Evolutionary conservation across 2,797 vertebrate genomes (phyloP).

Genomic region (Xenopus petersii): DNA sequence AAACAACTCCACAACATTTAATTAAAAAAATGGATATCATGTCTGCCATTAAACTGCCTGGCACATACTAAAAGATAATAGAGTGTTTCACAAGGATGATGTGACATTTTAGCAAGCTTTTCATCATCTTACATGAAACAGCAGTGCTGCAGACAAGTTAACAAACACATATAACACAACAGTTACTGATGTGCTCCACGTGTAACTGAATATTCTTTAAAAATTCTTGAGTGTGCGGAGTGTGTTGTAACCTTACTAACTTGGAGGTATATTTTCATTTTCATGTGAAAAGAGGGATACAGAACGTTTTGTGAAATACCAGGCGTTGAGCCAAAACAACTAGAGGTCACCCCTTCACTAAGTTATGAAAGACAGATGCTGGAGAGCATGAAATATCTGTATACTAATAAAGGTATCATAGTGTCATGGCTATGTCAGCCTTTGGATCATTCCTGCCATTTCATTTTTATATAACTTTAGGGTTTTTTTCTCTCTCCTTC

Average conservation of each 20-base stretch:
- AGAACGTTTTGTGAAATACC: slow-evolving; percentile 21
- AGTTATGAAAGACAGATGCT: slow-evolving; percentile 32
- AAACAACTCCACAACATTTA: too few relatives aligned
- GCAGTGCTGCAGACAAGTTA: slow-evolving; percentile 3
- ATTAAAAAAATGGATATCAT: too few relatives aligned
- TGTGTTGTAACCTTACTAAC: not conserved
- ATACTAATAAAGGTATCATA: slow-evolving; percentile 26
- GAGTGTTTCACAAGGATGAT: too few relatives aligned
- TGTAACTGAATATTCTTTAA: slow-evolving; percentile 14
- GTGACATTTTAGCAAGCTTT: too few relatives aligned
- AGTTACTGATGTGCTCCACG: not conserved
- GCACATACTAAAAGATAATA: too few relatives aligned
- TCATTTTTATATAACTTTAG: slow-evolving; percentile 13
- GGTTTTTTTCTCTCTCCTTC: not conserved
- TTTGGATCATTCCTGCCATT: slow-evolving; percentile 13
- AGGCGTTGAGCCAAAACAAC: slow-evolving; percentile 28
- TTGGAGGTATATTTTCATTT: slow-evolving; percentile 15
- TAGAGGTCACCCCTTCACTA: slow-evolving; percentile 26
- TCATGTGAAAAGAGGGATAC: slow-evolving; percentile 17
- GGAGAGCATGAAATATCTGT: slow-evolving; percentile 16
- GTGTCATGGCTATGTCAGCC: slow-evolving; percentile 17
- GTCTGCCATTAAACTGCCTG: too few relatives aligned
- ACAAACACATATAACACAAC: not conserved
- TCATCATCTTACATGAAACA: not conserved
- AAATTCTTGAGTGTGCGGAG: not conserved